Evolutionary conservation across 2,113 vertebrate genomes (phyloP), one percentile per base, ranked within the genome.

Genomic region (Phaethon lepturus): DNA sequence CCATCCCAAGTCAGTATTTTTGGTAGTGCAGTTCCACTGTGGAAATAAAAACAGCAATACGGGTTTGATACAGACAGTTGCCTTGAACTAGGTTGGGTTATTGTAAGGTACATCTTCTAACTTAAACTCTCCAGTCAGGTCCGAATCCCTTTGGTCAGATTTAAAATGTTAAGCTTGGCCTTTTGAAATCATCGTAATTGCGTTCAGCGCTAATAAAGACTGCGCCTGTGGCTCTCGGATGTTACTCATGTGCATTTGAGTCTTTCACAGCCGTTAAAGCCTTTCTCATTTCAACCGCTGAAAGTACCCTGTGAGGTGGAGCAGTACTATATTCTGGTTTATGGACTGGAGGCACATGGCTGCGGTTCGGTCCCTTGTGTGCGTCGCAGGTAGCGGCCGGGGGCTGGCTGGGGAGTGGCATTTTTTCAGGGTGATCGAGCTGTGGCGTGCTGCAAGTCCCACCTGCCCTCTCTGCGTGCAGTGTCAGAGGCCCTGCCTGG

Each of bases 371-470:
- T 26, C 35, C 13, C 16, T 25, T 14, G 28, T 38, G 13, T 1
- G 0, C 3, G 10, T 49, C 40, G 19, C 17, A 6, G 1, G 67
- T 74, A 50, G 59, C 63, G 73, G 52, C 86, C n/a, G 63, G 60
- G 25, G 56, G 14, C 52, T 94, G 84, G 35, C 69, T 28, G 11
- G 64, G 33, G 53, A 68, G 47, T 31, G 66, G 74, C 22, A 4
- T 95, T 91, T 94, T 81, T 56, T 95, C 89, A 94, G 93, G 91
- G 81, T 89, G 87, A 12, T 93, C 96, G 94, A 82, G 93, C 95
- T 95, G 95, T 91, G 96, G 31, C 93, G 68, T 75, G 73, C 84
- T 87, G 35, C 60, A 94, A 87, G 59, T 86, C 91, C 95, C 96
- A 96, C 96, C 95, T 97, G 96, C 73, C 73, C 49, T 96, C 95